Evolutionary conservation across 2,888 invertebrate species (phyloP).

Genomic region (Proisotoma minuta): DNA sequence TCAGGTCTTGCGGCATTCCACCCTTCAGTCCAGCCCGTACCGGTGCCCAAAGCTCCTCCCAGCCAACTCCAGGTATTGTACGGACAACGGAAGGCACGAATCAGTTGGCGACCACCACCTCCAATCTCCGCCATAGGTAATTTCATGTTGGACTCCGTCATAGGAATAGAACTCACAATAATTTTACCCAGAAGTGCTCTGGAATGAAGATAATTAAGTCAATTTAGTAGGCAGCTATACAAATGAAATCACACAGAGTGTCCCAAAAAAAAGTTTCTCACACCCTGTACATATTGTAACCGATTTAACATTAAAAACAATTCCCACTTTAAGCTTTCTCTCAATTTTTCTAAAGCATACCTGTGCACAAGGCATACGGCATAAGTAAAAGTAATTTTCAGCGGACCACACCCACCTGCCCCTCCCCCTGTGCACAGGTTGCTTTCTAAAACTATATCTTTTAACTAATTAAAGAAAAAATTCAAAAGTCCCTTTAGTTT

Average conservation of each 20-base stretch:
- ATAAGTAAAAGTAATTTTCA: too few relatives aligned
- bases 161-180: constrained; percentile 21
- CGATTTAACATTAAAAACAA: not conserved
- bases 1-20: constrained; percentile 58
- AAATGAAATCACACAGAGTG: too few relatives aligned
- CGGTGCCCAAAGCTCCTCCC: constrained; percentile 74
- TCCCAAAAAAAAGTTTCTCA: too few relatives aligned
- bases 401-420: not conserved
- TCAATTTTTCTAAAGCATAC: constrained; percentile 22
- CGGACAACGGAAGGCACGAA: constrained; percentile 52
- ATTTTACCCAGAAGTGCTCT: too few relatives aligned
- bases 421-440: constrained; percentile 47
- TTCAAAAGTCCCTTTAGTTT: constrained; percentile 20
- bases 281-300: too few relatives aligned
- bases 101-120: constrained; percentile 71
- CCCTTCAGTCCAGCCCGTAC: constrained; percentile 70
- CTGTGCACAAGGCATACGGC: constrained; percentile 26
- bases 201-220: too few relatives aligned
- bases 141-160: constrained; percentile 46
- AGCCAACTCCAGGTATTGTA: constrained; percentile 74
- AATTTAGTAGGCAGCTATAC: too few relatives aligned
- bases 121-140: constrained; percentile 68
- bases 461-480: too few relatives aligned
- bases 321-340: not conserved
- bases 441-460: constrained; percentile 38